Evolutionary conservation across 2,113 vertebrate species (phyloP).

Genomic region (Elephas maximus): DNA sequence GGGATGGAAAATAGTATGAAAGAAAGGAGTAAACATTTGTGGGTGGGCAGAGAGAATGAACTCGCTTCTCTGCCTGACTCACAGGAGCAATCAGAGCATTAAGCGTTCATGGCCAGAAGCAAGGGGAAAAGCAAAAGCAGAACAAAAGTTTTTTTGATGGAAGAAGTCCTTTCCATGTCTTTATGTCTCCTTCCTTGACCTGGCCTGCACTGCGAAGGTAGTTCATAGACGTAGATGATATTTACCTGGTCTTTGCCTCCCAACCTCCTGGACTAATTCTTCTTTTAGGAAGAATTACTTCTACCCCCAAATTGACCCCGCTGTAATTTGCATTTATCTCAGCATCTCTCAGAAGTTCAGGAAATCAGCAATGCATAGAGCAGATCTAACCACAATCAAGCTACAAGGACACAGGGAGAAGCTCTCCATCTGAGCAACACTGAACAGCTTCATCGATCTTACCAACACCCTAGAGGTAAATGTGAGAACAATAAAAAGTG

Average conservation of each 20-base stretch:
- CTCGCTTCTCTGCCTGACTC: background rate
- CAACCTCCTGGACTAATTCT: background rate
- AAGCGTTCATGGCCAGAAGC: background rate
- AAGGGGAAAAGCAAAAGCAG: background rate
- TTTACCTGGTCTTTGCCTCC: background rate
- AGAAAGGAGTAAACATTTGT: background rate
- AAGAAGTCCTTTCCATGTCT: background rate
- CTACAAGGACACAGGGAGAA: conserved; percentile 39
- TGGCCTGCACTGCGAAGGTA: background rate
- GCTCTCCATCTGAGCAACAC: conserved; percentile 45
- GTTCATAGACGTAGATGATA: background rate
- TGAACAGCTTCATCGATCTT: conserved; percentile 64
- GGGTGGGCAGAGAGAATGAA: background rate
- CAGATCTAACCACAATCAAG: conserved; percentile 33
- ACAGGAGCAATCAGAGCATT: background rate
- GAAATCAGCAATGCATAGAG: conserved; percentile 47
- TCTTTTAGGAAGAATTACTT: conserved; percentile 55
- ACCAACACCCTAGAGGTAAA: conserved; percentile 72
- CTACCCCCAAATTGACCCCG: background rate
- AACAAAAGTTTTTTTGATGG: background rate
- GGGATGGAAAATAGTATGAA: background rate
- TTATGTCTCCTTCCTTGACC: background rate
- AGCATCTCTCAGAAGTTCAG: conserved; percentile 49
- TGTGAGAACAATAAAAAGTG: conserved; percentile 70
- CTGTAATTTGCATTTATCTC: conserved; percentile 37